phyloP scores from a whole-genome alignment of 2,113 vertebrate species.

The Chinchilla lanigera region DNA sequence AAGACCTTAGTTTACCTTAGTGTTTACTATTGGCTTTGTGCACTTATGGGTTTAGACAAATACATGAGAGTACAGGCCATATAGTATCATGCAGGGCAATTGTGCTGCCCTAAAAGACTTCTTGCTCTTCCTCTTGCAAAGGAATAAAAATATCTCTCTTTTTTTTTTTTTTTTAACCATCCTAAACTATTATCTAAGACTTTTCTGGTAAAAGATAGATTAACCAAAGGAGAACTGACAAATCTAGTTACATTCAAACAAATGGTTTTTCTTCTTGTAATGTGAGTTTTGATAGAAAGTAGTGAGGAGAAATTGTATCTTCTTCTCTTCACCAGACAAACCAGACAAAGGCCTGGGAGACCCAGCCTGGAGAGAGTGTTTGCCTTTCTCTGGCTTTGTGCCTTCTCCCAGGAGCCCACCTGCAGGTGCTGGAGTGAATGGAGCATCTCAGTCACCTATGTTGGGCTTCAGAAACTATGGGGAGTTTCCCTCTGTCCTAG shows the following conservation, averaged over 20 bases:
- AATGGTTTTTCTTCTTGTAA: not conserved
- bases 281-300: not conserved
- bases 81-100: not conserved
- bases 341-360: not conserved
- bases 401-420: not conserved
- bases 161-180: too few species aligned
- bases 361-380: not conserved
- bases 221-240: not conserved
- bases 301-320: not conserved
- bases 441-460: not conserved
- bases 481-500: too few species aligned
- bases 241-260: not conserved
- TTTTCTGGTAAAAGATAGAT: not conserved
- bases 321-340: not conserved
- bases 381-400: not conserved
- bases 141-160: not conserved
- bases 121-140: not conserved
- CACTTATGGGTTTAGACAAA: not conserved
- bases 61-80: too few species aligned
- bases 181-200: not conserved
- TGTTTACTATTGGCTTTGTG: not conserved
- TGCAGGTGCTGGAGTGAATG: not conserved
- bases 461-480: not conserved
- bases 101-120: not conserved
- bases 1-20: not conserved